Percentiles rank a stretch among this genome's conserved stretches.
These are phyloP conservation scores for Tiliqua scincoides DNA, from an alignment of 2,113 vertebrate genomes.

Conservation along the genomic window DNA sequence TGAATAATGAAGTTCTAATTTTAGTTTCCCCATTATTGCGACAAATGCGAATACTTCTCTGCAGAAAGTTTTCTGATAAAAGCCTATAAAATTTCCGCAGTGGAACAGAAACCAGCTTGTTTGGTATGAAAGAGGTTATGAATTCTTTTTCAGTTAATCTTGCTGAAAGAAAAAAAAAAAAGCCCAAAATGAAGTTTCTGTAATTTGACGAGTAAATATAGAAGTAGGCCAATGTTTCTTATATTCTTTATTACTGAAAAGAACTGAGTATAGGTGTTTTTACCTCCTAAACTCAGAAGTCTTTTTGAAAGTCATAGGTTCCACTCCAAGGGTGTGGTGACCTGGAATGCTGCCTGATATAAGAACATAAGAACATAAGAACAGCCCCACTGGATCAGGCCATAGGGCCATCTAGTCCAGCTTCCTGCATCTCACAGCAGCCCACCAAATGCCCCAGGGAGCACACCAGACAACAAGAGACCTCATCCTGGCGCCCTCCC, in stretches of 20 bases:
- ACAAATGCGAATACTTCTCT: conserved; percentile 12
- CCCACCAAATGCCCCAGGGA: too few species aligned
- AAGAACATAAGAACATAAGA: too few species aligned
- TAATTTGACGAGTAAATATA: neutral
- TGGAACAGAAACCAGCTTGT: neutral
- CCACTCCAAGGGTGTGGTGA: neutral
- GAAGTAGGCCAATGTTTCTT: neutral
- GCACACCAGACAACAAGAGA: too few species aligned
- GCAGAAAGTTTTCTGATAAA: neutral
- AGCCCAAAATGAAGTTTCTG: neutral
- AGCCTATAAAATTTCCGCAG: neutral
- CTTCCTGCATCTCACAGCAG: too few species aligned
- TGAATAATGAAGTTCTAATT: conserved; percentile 43
- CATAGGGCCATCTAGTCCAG: too few species aligned
- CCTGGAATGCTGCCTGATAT: too few species aligned
- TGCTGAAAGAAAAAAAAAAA: neutral
- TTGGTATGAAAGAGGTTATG: neutral
- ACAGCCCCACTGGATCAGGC: too few species aligned
- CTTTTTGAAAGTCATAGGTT: neutral
- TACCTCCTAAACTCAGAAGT: neutral
- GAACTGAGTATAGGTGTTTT: neutral
- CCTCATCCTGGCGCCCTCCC: too few species aligned
- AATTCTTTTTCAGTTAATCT: neutral
- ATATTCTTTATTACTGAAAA: neutral
- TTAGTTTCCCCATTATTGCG: conserved; percentile 36